phyloP scores from a whole-genome alignment of 1,140 invertebrate species.

The Mesaphorura yosii region DNA sequence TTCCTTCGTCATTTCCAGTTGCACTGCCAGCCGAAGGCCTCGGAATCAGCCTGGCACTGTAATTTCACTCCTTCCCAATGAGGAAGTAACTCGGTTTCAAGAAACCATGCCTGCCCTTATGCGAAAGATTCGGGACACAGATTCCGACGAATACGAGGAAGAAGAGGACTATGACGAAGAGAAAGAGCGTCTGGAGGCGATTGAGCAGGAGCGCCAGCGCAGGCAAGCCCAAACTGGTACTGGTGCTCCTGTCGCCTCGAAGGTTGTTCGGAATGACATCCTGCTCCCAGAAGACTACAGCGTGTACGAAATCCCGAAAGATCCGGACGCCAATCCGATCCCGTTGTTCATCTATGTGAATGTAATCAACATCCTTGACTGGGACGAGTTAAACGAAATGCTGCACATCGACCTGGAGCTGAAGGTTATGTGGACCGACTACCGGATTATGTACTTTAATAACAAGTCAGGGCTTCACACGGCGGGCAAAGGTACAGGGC shows the following conservation, averaged over 20 bases:
- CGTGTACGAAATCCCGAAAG: neutral
- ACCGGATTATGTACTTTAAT: neutral
- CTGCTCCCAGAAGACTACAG: neutral
- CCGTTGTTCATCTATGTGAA: neutral
- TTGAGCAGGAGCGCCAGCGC: neutral
- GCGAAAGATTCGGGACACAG: no score
- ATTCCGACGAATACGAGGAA: no score
- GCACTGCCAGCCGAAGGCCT: no score
- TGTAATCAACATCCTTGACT: conserved; percentile 7
- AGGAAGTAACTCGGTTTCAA: no score
- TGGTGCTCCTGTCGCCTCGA: neutral
- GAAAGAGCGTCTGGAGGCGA: neutral
- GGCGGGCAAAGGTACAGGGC: neutral
- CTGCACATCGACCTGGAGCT: neutral
- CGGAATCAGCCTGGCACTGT: no score
- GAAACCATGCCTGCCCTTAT: no score
- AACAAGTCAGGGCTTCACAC: neutral
- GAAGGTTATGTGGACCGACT: conserved; percentile 6
- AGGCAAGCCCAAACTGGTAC: neutral
- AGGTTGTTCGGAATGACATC: neutral
- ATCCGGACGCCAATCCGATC: neutral
- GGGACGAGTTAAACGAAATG: neutral
- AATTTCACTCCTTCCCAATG: no score
- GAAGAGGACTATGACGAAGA: neutral
- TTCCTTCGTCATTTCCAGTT: no score